Evolutionary conservation across 2,113 vertebrate species (phyloP).

Genomic region (Apistogramma diplotaenia): DNA sequence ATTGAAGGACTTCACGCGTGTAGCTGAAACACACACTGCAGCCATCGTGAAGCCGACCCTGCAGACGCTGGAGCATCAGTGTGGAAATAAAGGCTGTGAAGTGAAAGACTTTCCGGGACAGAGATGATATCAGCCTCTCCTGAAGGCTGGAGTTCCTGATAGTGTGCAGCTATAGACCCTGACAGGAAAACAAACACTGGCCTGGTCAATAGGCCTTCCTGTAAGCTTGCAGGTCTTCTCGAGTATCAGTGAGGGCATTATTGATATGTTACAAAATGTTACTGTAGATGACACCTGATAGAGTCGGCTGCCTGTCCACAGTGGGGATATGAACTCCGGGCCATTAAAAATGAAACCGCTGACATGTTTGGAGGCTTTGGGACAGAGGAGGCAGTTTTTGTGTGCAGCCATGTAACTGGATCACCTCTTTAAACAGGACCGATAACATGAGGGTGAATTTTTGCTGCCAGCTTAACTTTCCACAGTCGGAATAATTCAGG

Average conservation of each 20-base stretch:
- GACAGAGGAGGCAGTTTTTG: conserved; percentile 30
- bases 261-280: conserved; percentile 62
- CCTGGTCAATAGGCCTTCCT: conserved; percentile 78
- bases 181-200: conserved; percentile 70
- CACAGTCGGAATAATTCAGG: background rate
- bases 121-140: conserved; percentile 58
- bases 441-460: background rate
- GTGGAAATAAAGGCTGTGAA: conserved; percentile 12
- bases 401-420: background rate
- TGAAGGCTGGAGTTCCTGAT: conserved; percentile 59
- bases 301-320: conserved; percentile 38
- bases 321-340: background rate
- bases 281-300: conserved; percentile 62
- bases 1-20: background rate
- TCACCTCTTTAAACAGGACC: conserved; percentile 9
- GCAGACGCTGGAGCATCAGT: background rate
- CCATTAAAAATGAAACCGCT: conserved; percentile 30
- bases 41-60: conserved; percentile 23
- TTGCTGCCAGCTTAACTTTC: background rate
- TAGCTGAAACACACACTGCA: background rate
- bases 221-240: conserved; percentile 74
- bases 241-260: conserved; percentile 65
- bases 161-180: conserved; percentile 61
- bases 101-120: conserved; percentile 49
- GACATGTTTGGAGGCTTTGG: conserved; percentile 28